Evolutionary conservation across 2,888 invertebrate species (phyloP), one percentile per base, ranked within the genome.

Genomic region (Invenusta paracnida): DNA sequence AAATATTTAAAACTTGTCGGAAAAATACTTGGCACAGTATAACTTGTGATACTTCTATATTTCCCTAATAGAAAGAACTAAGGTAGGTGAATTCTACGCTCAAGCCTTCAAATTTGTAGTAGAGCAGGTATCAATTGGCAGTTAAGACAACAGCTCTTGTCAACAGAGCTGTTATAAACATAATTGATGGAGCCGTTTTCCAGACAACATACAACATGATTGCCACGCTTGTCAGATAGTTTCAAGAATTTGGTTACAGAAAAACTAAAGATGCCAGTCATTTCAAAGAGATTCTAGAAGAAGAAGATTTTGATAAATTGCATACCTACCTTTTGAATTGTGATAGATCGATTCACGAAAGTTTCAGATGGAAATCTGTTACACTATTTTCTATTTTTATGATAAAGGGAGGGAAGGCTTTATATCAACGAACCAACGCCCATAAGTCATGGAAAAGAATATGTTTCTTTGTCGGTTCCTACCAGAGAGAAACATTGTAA

Each of bases 401-500:
- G 23, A 73, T 73, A 73, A 23, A 73, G 73, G 73, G 73, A 73
- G 73, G 73, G 73, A 73, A 73, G 73, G 11, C 73, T 73, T 73
- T 73, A 23, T 23, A 73, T n/a, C 23, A 5, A 73, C 23, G 73
- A 73, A 73, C 73, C 73, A 73, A 73, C 73, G 73, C 73, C 17
- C 5, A 73, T 73, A 73, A 73, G 73, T 73, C 17, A 73, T 73
- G 73, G 73, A 73, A 73, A 73, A 73, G 73, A 73, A n/a, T 73
- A 73, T 73, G 73, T 73, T 73, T 73, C 11, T 73, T 73, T 73
- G 25, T 5, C 73, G 73, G 23, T 73, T 73, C 23, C 73, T 73
- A 73, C 73, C 73, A 73, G 25, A 73, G 73, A 13, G 11, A 73
- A 48, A 73, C 5, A 23, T 73, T 13, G 23, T 5, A 73, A 73